phyloP scores from a whole-genome alignment of 2,113 vertebrate species.

The Carlito syrichta region DNA sequence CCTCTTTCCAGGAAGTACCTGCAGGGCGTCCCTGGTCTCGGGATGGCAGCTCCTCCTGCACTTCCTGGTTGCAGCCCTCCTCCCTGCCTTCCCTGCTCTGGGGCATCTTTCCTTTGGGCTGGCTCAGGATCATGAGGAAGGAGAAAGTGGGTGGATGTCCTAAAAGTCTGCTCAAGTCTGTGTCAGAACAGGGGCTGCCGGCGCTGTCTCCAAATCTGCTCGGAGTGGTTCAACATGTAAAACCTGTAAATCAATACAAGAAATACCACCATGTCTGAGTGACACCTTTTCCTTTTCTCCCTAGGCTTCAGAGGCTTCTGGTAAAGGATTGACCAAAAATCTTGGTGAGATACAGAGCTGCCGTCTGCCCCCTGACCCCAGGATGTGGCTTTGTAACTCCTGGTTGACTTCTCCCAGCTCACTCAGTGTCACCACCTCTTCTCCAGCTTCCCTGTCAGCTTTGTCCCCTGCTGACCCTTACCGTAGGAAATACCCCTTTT shows the following conservation, averaged over 20 bases:
- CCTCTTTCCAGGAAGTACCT: background rate
- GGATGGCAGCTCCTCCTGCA: background rate
- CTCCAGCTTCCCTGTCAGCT: background rate
- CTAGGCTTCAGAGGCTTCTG: background rate
- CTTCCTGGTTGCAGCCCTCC: background rate
- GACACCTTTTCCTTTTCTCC: background rate
- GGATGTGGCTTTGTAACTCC: background rate
- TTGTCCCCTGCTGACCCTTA: background rate
- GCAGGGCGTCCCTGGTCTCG: background rate
- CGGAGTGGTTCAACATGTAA: background rate
- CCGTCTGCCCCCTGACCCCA: background rate
- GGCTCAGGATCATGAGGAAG: background rate
- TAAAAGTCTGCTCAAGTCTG: background rate
- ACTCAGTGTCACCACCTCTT: background rate
- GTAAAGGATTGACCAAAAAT: background rate
- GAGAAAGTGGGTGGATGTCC: background rate
- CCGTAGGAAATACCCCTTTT: background rate
- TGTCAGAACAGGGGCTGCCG: background rate
- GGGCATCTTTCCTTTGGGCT: background rate
- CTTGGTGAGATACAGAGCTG: background rate
- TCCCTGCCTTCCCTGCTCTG: background rate
- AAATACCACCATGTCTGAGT: background rate
- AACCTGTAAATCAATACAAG: background rate
- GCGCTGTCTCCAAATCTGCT: background rate
- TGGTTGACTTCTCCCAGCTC: background rate